phyloP scores from a whole-genome alignment of 2,888 invertebrate species.

The Hermodice carunculata region DNA sequence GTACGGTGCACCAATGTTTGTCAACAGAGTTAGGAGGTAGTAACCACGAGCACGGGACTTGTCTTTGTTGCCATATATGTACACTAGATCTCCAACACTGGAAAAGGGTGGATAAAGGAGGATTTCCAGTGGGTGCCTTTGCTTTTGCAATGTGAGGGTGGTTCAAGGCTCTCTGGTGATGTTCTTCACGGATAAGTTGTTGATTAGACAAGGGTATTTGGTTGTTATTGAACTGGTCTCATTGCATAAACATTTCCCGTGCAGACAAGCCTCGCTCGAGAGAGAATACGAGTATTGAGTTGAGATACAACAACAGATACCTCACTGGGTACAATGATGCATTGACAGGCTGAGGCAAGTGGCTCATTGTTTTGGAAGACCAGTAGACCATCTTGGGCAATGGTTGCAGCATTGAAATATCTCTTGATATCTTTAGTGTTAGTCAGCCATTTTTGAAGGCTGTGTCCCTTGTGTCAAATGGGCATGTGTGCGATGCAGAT shows the following conservation, averaged over 20 bases:
- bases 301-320: no score
- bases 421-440: no score
- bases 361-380: constrained; percentile 19
- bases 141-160: constrained; percentile 37
- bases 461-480: no score
- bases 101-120: not conserved
- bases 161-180: constrained; percentile 27
- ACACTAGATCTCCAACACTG: constrained; percentile 9
- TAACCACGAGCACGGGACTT: constrained; percentile 3
- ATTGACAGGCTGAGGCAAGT: constrained; percentile 24
- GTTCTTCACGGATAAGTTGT: constrained; percentile 26
- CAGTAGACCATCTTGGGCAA: no score
- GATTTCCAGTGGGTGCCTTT: constrained; percentile 22
- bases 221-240: constrained; percentile 39
- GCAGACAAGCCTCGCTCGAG: constrained; percentile 39
- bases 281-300: no score
- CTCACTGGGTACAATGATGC: constrained; percentile 37
- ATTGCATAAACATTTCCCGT: constrained; percentile 39
- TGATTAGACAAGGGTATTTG: constrained; percentile 32
- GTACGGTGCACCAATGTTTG: no score
- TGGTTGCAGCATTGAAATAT: constrained; percentile 22
- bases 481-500: constrained; percentile 39
- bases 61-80: constrained; percentile 11
- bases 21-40: no score
- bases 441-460: constrained; percentile 43